phyloP scores from a whole-genome alignment of 2,113 vertebrate genomes.

The Strix aluco region DNA sequence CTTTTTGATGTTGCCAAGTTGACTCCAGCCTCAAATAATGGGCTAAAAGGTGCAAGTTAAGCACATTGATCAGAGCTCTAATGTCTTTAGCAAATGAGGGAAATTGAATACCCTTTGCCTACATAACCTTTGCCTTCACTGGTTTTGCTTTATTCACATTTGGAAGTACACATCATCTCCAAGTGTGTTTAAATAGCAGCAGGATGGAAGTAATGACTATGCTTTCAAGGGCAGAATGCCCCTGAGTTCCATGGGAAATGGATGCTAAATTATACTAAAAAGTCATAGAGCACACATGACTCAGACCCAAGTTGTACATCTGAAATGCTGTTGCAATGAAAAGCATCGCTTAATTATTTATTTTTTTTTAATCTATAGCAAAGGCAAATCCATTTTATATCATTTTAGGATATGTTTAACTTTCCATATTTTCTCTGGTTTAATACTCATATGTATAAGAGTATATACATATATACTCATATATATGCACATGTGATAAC shows the following conservation, averaged over 20 bases:
- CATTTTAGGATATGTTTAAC: background rate
- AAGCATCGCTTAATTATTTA: background rate
- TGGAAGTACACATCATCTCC: slow-evolving; percentile 2
- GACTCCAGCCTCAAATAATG: background rate
- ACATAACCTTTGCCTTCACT: slow-evolving; percentile 16
- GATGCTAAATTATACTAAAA: background rate
- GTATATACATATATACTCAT: no score
- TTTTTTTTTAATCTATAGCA: background rate
- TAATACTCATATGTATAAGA: background rate
- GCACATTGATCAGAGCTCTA: background rate
- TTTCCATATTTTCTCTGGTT: background rate
- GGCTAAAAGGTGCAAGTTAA: background rate
- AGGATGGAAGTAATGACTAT: slow-evolving; percentile 27
- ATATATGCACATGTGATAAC: background rate
- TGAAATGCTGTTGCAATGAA: background rate
- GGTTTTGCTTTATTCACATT: slow-evolving; percentile 10
- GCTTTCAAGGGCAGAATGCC: slow-evolving; percentile 15
- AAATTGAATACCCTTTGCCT: slow-evolving; percentile 20
- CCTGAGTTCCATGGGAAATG: slow-evolving; percentile 3
- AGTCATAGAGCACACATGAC: background rate
- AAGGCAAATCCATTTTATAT: background rate
- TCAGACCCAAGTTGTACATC: background rate
- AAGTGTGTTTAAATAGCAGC: slow-evolving; percentile 25
- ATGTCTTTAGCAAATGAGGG: slow-evolving; percentile 1
- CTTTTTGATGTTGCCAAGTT: background rate